Percentiles rank a stretch among this genome's conserved stretches.
Conservation (phyloP, 1,140 invertebrate genomes). For the Cryptotermes secundus region DNA sequence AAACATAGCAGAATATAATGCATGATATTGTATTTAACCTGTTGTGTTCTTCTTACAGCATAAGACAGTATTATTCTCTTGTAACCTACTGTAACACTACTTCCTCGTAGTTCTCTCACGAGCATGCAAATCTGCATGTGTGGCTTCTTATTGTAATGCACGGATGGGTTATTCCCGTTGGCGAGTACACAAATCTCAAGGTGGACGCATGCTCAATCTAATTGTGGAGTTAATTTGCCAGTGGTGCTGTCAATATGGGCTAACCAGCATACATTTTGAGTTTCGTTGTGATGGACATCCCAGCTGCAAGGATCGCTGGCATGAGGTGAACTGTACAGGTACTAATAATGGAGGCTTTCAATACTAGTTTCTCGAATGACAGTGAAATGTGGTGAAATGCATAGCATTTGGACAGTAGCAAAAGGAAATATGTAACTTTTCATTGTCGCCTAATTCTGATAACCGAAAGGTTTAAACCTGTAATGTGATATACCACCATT, state of each 20-base stretch:
- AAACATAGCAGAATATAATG: neutral
- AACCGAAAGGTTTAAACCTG: too few relatives aligned
- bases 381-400: too few relatives aligned
- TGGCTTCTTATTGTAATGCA: neutral
- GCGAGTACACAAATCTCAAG: neutral
- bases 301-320: neutral
- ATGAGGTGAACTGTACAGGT: neutral
- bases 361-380: too few relatives aligned
- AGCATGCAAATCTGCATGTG: neutral
- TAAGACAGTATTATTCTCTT: neutral
- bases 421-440: too few relatives aligned
- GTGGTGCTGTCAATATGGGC: neutral
- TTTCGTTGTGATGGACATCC: conserved; percentile 9
- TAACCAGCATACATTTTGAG: neutral
- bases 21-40: neutral
- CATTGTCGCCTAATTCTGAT: too few relatives aligned
- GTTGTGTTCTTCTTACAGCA: neutral
- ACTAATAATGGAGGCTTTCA: neutral
- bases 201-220: conserved; percentile 5
- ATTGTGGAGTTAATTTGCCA: conserved; percentile 16
- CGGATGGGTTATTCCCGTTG: neutral
- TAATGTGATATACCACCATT: too few relatives aligned
- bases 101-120: neutral
- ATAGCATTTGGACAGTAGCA: too few relatives aligned
- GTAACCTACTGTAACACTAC: neutral